Evolutionary conservation across 1,140 invertebrate genomes (phyloP).

Genomic region (Sycophila sp.): DNA sequence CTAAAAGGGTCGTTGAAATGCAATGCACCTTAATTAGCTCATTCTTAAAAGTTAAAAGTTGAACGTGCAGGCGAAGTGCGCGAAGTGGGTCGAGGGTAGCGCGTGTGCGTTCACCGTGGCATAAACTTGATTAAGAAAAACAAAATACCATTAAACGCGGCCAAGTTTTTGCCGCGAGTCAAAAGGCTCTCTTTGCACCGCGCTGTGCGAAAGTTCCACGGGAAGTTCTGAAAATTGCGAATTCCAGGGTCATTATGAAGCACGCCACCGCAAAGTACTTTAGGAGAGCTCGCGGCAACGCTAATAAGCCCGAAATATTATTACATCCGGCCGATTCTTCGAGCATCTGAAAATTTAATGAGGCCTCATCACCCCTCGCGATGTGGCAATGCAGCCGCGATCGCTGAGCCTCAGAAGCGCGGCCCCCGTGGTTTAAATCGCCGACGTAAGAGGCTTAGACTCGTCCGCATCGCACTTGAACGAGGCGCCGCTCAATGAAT

Average conservation of each 20-base stretch:
- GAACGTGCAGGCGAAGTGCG: no score
- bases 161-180: no score
- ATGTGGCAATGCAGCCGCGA: not conserved
- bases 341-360: not conserved
- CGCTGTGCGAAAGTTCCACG: no score
- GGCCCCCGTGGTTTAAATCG: not conserved
- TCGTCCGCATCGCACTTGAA: not conserved
- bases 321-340: not conserved
- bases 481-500: not conserved
- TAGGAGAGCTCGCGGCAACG: not conserved
- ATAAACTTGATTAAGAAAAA: no score
- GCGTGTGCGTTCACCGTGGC: no score
- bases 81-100: no score
- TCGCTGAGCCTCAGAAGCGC: not conserved
- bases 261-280: not conserved
- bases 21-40: no score
- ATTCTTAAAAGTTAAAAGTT: no score
- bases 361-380: not conserved
- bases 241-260: not conserved
- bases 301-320: not conserved
- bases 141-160: no score
- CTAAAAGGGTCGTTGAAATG: no score
- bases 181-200: no score
- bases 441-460: constrained; percentile 9
- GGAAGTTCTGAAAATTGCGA: not conserved